phyloP scores from a whole-genome alignment of 2,113 vertebrate genomes.

The Lepisosteus oculatus region DNA sequence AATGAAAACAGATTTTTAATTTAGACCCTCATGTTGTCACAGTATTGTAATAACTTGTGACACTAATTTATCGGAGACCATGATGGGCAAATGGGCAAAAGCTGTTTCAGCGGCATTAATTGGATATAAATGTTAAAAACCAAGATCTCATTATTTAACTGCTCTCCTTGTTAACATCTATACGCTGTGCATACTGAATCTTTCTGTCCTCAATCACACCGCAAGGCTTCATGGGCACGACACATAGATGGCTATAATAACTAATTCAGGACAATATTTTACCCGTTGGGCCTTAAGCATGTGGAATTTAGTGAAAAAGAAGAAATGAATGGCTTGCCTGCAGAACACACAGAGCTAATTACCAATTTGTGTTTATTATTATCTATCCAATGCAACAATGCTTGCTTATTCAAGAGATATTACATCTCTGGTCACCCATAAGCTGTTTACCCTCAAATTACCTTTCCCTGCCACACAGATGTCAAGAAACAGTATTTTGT shows the following conservation, averaged over 20 bases:
- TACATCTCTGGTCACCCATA: conserved; percentile 60
- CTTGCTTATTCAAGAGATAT: conserved; percentile 51
- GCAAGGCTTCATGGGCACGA: conserved; percentile 51
- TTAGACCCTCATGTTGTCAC: too few species aligned
- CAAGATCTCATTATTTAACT: conserved; percentile 48
- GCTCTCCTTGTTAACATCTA: conserved; percentile 24
- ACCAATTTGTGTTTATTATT: conserved; percentile 63
- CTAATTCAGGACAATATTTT: conserved; percentile 60
- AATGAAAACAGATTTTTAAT: too few species aligned
- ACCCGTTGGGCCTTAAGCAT: conserved; percentile 52
- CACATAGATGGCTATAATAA: conserved; percentile 54
- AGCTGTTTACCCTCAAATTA: conserved; percentile 37
- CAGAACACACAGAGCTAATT: conserved; percentile 54
- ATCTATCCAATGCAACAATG: conserved; percentile 52
- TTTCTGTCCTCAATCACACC: conserved; percentile 44
- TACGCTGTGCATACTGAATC: conserved; percentile 18
- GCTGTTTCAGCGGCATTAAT: conserved; percentile 47
- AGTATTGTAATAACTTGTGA: too few species aligned
- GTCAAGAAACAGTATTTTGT: conserved; percentile 42
- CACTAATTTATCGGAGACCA: too few species aligned
- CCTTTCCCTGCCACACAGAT: conserved; percentile 45
- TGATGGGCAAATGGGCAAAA: too few species aligned
- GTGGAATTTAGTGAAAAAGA: conserved; percentile 39
- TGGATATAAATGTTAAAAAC: conserved; percentile 59
- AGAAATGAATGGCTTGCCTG: conserved; percentile 44